A percentile compares a stretch with the other conserved stretches of the same genome.
phyloP scores from a whole-genome alignment of 2,113 vertebrate species.

The Cromileptes altivelis region DNA sequence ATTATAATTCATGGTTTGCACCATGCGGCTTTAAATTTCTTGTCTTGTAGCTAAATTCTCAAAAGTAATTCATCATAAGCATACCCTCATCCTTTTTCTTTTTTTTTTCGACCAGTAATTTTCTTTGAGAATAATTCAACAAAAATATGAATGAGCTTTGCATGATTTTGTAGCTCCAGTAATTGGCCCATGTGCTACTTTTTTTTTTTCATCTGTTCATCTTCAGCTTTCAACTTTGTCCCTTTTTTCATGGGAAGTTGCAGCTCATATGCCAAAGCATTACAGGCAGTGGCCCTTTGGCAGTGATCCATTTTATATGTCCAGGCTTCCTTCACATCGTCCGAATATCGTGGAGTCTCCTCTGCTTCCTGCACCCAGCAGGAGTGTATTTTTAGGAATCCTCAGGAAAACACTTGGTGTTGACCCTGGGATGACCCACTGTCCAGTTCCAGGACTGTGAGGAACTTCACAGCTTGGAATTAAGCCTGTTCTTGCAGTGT shows the following conservation, averaged over 20 bases:
- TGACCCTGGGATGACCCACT: constrained; percentile 78
- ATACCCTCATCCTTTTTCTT: constrained; percentile 11
- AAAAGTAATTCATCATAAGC: constrained; percentile 46
- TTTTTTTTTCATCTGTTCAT: constrained; percentile 41
- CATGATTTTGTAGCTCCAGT: constrained; percentile 57
- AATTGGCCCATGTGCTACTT: constrained; percentile 35
- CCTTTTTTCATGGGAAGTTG: constrained; percentile 59
- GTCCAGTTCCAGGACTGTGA: constrained; percentile 78
- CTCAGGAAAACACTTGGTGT: constrained; percentile 72
- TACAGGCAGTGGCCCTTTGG: constrained; percentile 46
- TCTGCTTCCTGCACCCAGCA: constrained; percentile 70
- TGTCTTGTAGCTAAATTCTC: constrained; percentile 43
- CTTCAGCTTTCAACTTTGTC: constrained; percentile 47
- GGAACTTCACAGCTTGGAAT: constrained; percentile 85
- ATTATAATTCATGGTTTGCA: constrained; percentile 47
- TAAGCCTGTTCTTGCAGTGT: constrained; percentile 80
- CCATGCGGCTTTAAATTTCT: constrained; percentile 32
- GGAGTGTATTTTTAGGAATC: constrained; percentile 79
- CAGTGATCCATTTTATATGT: constrained; percentile 60
- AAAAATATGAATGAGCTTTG: constrained; percentile 58
- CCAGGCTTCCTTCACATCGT: constrained; percentile 57
- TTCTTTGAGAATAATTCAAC: constrained; percentile 70
- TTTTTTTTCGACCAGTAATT: constrained; percentile 45
- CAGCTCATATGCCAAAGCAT: constrained; percentile 28
- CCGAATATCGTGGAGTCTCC: constrained; percentile 62